A percentile compares a stretch with the other conserved stretches of the same genome.
Evolutionary conservation across 2,113 vertebrate genomes (phyloP).

Genomic region (Plecotus auritus): DNA sequence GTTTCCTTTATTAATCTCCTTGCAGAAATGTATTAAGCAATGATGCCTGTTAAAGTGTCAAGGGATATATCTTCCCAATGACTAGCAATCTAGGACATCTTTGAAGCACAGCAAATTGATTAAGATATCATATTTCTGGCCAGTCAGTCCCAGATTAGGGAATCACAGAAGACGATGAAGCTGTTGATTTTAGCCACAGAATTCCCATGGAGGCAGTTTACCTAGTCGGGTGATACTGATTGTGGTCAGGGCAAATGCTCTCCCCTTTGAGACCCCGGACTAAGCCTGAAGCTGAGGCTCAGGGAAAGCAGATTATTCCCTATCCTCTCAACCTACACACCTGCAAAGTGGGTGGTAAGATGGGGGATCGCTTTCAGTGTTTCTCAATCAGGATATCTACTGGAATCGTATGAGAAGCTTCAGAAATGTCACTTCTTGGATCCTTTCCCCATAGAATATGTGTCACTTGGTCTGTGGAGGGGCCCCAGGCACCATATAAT

Average conservation of each 20-base stretch:
- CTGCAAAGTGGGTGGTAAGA: not conserved
- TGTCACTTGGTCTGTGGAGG: not conserved
- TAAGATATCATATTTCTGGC: slow-evolving; percentile 30
- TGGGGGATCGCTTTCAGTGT: not conserved
- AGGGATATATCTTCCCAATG: slow-evolving; percentile 2
- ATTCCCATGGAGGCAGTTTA: not conserved
- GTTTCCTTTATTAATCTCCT: slow-evolving; percentile 17
- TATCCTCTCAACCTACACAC: not conserved
- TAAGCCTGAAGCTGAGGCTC: not conserved
- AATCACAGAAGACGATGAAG: not conserved
- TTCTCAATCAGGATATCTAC: not conserved
- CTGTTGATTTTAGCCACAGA: not conserved
- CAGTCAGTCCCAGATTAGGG: not conserved
- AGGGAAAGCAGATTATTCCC: not conserved
- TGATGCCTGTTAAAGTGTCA: slow-evolving; percentile 29
- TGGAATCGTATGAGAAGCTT: not conserved
- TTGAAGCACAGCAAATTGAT: slow-evolving; percentile 33
- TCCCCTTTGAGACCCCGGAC: not conserved
- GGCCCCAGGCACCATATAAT: not conserved
- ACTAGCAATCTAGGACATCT: slow-evolving; percentile 11
- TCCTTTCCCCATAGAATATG: not conserved
- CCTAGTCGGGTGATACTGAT: not conserved
- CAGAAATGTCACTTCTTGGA: not conserved
- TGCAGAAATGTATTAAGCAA: slow-evolving; percentile 34
- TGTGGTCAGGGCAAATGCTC: not conserved